Base-by-base conservation (phyloP, 2,888 invertebrate genomes). In the Drosophila formosana region DNA sequence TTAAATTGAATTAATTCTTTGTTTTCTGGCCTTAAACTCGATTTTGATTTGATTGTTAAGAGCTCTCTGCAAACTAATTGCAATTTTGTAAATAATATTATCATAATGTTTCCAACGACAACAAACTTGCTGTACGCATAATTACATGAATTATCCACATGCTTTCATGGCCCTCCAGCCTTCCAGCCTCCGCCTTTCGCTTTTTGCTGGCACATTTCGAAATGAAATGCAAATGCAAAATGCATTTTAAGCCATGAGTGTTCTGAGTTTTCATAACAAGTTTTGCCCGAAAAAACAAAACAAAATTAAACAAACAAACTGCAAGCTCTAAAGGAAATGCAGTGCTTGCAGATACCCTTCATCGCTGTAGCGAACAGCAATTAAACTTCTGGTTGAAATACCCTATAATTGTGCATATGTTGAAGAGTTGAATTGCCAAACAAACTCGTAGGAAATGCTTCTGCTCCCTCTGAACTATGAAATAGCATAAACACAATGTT, bases 401-500 rank as follows among this genome's bases (percentile, higher is more conserved):
- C 49, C 39, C 37, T 32, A 4, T 30, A 28, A 28, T 39, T 39
- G 28, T 0, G 0, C 0, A 3, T n/a, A 2, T n/a, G 9, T 4
- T 37, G n/a, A 25, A 49, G 41, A 3, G 13, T 34, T 34, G 11
- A 34, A 9, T 28, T 11, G 34, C 45, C 37, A 50, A 45, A 26
- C 43, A 56, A 18, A 56, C 52, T 32, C 32, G 32, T 6, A 46
- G 26, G 13, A 13, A 28, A 23, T n/a, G 23, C n/a, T 47, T 39
- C 9, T 71, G 39, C 64, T 51, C 47, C 41, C 46, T 60, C 57
- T 57, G 49, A 65, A 55, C 60, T 46, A 68, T 46, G 49, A 66
- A 65, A 77, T 64, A 56, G 62, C 58, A 73, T 47, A 60, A 83
- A 66, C 78, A 63, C 64, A 66, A 80, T 80, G 78, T 70, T 53